Base-by-base conservation (phyloP, 2,888 invertebrate genomes). In the Habrosyne pyritoides region DNA sequence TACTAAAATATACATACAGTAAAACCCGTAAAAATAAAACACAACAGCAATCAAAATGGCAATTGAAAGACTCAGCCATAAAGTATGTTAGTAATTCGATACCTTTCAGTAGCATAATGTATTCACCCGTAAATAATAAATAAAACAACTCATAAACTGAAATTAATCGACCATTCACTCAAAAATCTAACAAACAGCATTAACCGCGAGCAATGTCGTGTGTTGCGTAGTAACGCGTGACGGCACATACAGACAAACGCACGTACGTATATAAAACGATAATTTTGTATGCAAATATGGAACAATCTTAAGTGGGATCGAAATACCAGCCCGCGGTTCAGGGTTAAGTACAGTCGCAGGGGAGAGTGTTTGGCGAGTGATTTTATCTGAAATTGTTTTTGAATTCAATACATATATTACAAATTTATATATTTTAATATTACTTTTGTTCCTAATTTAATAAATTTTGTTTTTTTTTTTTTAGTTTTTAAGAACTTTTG, bases 251-350 rank as follows among this genome's bases (percentile, higher is more conserved):
- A 60, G 68, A 71, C 70, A 59, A 63, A 66, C 71, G 69, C 65
- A 71, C 61, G 57, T 55, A 66, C 73, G 71, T 66, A 76, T 71
- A 66, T 65, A 68, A 72, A 79, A 84, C 75, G 77, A 77, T 81
- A 83, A 86, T 88, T 89, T 85, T 77, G 67, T 88, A 89, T 89
- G 88, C 83, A 84, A 89, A 89, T 87, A 77, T 68, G 56, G 71
- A 71, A 61, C 83, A 88, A 89, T 89, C 89, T 87, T 84, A 88
- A 89, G 88, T 86, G 80, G 80, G 84, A 90, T 89, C 90, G 67
- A 83, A 86, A 83, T 81, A 75, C 71, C 70, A 66, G 68, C 64
- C 64, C 71, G 71, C 59, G 62, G 64, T 71, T 61, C 66, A 77
- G 68, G 76, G 81, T 79, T 77, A 67, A 59, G 70, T 79, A 76